Evolutionary conservation across 2,888 invertebrate genomes (phyloP).

Genomic region (Lacanobia wlatinum): DNA sequence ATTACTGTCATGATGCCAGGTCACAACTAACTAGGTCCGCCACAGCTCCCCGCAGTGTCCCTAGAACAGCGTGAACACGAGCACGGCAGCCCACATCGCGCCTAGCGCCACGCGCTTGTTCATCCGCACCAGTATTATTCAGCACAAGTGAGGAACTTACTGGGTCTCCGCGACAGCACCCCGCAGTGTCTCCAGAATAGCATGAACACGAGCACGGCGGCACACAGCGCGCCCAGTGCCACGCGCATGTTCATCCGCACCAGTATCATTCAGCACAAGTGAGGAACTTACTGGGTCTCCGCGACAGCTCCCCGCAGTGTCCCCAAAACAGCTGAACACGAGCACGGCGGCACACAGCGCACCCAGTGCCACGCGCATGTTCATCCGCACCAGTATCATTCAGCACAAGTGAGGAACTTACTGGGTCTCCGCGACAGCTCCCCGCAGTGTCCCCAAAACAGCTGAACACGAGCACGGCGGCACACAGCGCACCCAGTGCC

Average conservation of each 20-base stretch:
- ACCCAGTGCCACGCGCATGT: slow-evolving; percentile 94
- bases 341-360: slow-evolving; percentile 92
- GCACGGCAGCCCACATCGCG: slow-evolving; percentile 91
- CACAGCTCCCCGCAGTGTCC: slow-evolving; percentile 93
- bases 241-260: slow-evolving; percentile 95
- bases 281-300: slow-evolving; percentile 78
- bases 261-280: slow-evolving; percentile 89
- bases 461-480: slow-evolving; percentile 92
- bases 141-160: slow-evolving; percentile 67
- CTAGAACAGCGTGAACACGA: slow-evolving; percentile 94
- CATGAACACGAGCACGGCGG: slow-evolving; percentile 92
- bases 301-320: slow-evolving; percentile 92
- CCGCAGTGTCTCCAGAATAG: slow-evolving; percentile 95
- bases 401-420: too few species aligned
- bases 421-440: too few species aligned
- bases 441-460: too few species aligned
- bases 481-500: slow-evolving; percentile 92
- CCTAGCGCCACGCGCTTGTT: slow-evolving; percentile 94
- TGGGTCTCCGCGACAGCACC: slow-evolving; percentile 86
- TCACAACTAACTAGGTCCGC: slow-evolving; percentile 56
- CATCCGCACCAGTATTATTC: slow-evolving; percentile 93
- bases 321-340: slow-evolving; percentile 94
- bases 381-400: slow-evolving; percentile 94
- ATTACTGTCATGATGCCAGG: too few species aligned
- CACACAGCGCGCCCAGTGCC: slow-evolving; percentile 92